Base-by-base conservation (phyloP, 2,888 invertebrate species). In the Eugnorisma glareosa region DNA sequence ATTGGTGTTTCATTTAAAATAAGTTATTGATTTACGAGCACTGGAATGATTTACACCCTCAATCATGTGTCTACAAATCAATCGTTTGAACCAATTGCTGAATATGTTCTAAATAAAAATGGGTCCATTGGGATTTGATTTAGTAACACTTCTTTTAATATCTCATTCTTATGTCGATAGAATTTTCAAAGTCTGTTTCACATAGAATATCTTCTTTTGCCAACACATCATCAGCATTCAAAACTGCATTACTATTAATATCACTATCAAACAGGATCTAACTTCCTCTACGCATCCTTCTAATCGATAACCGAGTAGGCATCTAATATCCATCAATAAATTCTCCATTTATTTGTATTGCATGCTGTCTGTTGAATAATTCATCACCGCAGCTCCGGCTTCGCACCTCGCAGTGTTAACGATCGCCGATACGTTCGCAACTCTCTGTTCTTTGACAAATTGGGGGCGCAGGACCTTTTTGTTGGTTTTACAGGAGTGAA, bases 301-400 rank as follows among this genome's bases (percentile, higher is more conserved):
- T 67, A 79, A 83, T 73, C 67, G 37, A 48, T 59, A 66, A 18
- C 54, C 35, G 37, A 75, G 54, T 68, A 45, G 35, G 61, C 64
- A 75, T 61, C 64, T 51, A 69, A 59, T 57, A 66, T 77, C 73
- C 51, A 74, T 83, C 73, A 77, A 72, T 76, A 69, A 35, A 57
- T 80, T 75, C 66, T 74, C 61, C 35, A 72, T 79, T 73, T 83
- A 74, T 85, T 73, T 79, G 78, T 87, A 77, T 76, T 79, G 79
- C 71, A 79, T 73, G 70, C 67, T 67, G 70, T 67, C 67, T 66
- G 31, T 45, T 87, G 86, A 84, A 86, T 87, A 70, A 87, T 87
- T 87, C 84, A 87, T 80, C 67, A 45, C 31, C 45, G 61, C 64
- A 57, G 35, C 83, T 74, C 54, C 63, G 48, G 61, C 72, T 67